Evolutionary conservation across 2,888 invertebrate genomes (phyloP).

Genomic region (Noctua pronuba): DNA sequence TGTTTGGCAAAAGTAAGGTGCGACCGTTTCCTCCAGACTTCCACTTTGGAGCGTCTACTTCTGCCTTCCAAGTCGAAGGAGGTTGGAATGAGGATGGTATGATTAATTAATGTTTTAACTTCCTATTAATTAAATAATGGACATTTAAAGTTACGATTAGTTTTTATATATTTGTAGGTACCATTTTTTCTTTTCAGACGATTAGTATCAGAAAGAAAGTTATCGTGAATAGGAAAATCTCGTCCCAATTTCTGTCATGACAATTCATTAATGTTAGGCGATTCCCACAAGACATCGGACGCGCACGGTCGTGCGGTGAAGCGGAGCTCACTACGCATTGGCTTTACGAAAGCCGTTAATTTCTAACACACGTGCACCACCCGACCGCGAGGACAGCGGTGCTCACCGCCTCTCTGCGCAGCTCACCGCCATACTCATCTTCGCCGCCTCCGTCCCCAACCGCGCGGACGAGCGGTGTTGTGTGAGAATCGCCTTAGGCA

Average conservation of each 20-base stretch:
- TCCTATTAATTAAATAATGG: not conserved
- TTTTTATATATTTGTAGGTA: not conserved
- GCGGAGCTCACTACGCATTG: not conserved
- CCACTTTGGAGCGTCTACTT: constrained; percentile 82
- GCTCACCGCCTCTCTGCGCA: too few species aligned
- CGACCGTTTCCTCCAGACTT: constrained; percentile 79
- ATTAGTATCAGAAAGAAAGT: not conserved
- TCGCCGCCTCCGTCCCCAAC: too few species aligned
- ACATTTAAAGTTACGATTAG: not conserved
- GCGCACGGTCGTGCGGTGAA: too few species aligned
- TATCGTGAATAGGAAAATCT: not conserved
- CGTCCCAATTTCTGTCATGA: not conserved
- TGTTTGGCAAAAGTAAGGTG: constrained; percentile 66
- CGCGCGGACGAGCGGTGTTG: not conserved
- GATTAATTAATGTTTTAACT: constrained; percentile 42
- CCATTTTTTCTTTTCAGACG: not conserved
- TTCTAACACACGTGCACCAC: not conserved
- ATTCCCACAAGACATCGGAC: not conserved
- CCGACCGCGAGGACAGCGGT: too few species aligned
- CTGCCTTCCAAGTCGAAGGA: constrained; percentile 91
- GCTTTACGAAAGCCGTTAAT: not conserved
- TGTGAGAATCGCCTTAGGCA: not conserved
- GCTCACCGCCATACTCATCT: too few species aligned
- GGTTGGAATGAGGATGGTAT: constrained; percentile 89
- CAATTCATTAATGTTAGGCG: not conserved